Evolutionary conservation across 2,888 invertebrate species (phyloP), one percentile per base, ranked within the genome.

Genomic region (Caenorhabditis japonica): DNA sequence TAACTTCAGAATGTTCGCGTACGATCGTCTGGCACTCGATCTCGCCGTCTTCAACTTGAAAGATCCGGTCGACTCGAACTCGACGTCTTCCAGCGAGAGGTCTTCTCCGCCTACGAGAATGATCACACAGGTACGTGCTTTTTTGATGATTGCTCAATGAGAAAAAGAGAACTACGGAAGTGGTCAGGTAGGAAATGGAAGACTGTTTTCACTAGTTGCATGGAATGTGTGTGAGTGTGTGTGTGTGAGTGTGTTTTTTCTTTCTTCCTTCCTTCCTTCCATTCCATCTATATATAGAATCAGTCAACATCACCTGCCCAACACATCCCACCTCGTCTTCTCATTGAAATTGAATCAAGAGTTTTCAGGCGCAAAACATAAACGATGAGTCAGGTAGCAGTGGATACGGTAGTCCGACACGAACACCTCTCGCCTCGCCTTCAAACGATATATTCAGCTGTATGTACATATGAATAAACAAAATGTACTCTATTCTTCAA

Each of bases 341-440:
- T n/a, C n/a, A n/a, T n/a, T 30, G 7, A 30, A 30, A 30, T n/a
- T n/a, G n/a, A n/a, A n/a, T n/a, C n/a, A 30, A 30, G 30, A 30
- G 5, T 36, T 55, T 64, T 39, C 47, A 74, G 74, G 74, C 74
- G 33, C 74, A 74, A 33, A 74, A 74, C 25, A 74, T 74, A 36
- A 60, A 47, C 30, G 74, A 74, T 58, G 74, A 74, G 43, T 74
- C 74, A 43, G 69, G 74, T 2, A 62, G 62, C 43, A 74, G 74
- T 62, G 86, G 86, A 19, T 86, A 86, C 61, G 86, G 86, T 21
- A 83, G 83, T 75, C 85, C 85, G 10, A 81, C 84, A 30, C 77
- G 85, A 33, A 86, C 86, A n/a, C 86, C 86, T 4, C 70, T 86
- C 36, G 83, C 86, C 19, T 80, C 82, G 10, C 78, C 69, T 2